Evolutionary conservation across 2,888 invertebrate species (phyloP).

Genomic region (Carabus problematicus): DNA sequence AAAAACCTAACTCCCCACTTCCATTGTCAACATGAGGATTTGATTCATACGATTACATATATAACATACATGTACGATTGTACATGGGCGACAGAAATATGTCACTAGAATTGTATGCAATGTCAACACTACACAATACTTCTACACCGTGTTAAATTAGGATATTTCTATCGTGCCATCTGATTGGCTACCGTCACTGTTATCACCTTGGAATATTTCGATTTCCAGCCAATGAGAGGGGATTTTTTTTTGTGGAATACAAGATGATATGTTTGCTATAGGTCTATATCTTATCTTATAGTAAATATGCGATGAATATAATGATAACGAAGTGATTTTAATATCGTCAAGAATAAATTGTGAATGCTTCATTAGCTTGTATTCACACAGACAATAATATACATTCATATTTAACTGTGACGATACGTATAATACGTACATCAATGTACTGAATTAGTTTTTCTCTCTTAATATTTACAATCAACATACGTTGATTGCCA

Average conservation of each 20-base stretch:
- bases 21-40: neutral
- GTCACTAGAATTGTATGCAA: neutral
- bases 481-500: neutral
- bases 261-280: conserved; percentile 17
- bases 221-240: conserved; percentile 29
- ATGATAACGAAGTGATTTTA: conserved; percentile 36
- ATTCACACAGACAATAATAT: neutral
- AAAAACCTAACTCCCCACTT: conserved; percentile 4
- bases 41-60: conserved; percentile 13
- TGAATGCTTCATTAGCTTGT: conserved; percentile 3
- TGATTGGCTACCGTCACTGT: conserved; percentile 19
- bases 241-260: conserved; percentile 30
- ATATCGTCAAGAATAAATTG: conserved; percentile 31
- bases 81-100: conserved; percentile 1
- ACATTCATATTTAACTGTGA: conserved; percentile 1
- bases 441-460: conserved; percentile 7
- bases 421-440: no score
- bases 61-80: neutral
- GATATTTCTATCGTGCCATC: conserved; percentile 15
- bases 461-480: conserved; percentile 11
- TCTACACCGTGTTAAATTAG: neutral
- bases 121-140: neutral
- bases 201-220: conserved; percentile 28
- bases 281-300: conserved; percentile 33
- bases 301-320: conserved; percentile 33